Percentiles rank a stretch among this genome's conserved stretches.
Conservation (phyloP, 2,797 vertebrate genomes). For the Nannoperca obscura region DNA sequence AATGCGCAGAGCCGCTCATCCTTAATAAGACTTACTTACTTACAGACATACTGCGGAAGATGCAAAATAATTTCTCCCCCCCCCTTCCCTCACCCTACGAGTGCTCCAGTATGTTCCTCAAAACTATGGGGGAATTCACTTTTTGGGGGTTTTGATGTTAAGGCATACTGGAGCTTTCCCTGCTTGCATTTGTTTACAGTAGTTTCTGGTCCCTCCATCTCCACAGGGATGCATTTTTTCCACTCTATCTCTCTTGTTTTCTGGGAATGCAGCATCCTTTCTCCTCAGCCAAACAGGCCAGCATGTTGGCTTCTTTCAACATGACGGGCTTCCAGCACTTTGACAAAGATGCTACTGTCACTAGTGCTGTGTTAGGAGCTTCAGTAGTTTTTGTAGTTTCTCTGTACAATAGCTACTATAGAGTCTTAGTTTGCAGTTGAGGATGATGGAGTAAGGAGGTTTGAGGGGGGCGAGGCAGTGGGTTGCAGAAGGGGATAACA, state of each 20-base stretch:
- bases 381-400: slow-evolving; percentile 69
- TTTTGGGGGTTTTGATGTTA: slow-evolving; percentile 53
- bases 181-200: slow-evolving; percentile 67
- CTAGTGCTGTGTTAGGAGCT: slow-evolving; percentile 57
- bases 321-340: slow-evolving; percentile 66
- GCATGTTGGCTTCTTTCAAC: slow-evolving; percentile 73
- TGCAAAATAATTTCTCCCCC: slow-evolving; percentile 56
- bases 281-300: slow-evolving; percentile 71
- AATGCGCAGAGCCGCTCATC: slow-evolving; percentile 69
- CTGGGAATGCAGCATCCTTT: slow-evolving; percentile 72
- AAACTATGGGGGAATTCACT: slow-evolving; percentile 55
- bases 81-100: slow-evolving; percentile 26
- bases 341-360: slow-evolving; percentile 75
- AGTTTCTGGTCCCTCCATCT: slow-evolving; percentile 63
- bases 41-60: slow-evolving; percentile 73
- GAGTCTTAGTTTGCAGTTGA: slow-evolving; percentile 60
- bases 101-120: slow-evolving; percentile 47
- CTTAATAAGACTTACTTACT: slow-evolving; percentile 78
- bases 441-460: slow-evolving; percentile 80
- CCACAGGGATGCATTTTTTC: slow-evolving; percentile 64
- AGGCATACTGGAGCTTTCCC: slow-evolving; percentile 52
- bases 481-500: slow-evolving; percentile 70
- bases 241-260: slow-evolving; percentile 68
- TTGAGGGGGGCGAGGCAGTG: slow-evolving; percentile 39
- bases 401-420: slow-evolving; percentile 51